Evolutionary conservation across 1,140 invertebrate species (phyloP).

Genomic region (Lepidotrigona ventralis): DNA sequence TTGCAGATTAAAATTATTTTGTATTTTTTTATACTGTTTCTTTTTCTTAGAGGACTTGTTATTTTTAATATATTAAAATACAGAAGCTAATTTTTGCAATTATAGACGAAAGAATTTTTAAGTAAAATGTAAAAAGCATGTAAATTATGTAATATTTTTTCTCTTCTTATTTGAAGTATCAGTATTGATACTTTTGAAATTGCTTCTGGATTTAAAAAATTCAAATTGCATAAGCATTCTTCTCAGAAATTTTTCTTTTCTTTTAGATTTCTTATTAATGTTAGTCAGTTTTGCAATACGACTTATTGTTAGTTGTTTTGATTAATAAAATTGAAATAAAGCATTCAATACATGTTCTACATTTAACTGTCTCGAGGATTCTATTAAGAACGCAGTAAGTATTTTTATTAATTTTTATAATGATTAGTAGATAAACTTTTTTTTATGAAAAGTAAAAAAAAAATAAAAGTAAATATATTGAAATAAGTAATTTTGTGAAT

Average conservation of each 20-base stretch:
- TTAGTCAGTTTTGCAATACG: not conserved
- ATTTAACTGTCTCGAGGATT: not conserved
- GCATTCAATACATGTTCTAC: not conserved
- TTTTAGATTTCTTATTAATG: not conserved
- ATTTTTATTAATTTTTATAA: not conserved
- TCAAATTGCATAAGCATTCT: not conserved
- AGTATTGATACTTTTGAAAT: not conserved
- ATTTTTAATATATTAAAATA: not conserved
- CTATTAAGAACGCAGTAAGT: constrained; percentile 3
- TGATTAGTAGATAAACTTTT: not conserved
- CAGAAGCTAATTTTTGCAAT: not conserved
- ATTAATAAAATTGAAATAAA: not conserved
- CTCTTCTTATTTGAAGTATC: not conserved
- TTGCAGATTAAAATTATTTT: not conserved
- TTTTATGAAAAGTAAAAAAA: not conserved
- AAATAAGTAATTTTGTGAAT: not conserved
- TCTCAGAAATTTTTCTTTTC: not conserved
- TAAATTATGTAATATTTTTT: not conserved
- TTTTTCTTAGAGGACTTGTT: not conserved
- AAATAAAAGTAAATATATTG: not conserved
- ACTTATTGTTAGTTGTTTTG: not conserved
- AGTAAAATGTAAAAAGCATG: not conserved
- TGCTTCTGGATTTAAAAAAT: not conserved
- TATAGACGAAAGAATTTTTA: not conserved
- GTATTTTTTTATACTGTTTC: not conserved